These are phyloP conservation scores for Micropterix aruncella DNA, from an alignment of 2,888 invertebrate genomes.

Conservation along the genomic window DNA sequence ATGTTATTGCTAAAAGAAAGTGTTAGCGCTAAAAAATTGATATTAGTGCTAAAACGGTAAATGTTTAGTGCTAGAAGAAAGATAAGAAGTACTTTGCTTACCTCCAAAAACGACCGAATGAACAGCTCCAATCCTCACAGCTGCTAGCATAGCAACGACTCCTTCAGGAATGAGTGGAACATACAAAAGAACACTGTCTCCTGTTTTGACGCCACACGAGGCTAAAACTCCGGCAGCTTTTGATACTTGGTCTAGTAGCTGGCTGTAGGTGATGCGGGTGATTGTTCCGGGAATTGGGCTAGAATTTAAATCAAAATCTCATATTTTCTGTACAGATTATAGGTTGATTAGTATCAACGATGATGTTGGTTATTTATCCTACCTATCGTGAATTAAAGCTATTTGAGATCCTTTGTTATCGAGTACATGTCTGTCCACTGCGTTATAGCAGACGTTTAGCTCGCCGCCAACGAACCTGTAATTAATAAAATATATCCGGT, in stretches of 20 bases:
- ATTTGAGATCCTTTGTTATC: slow-evolving; percentile 63
- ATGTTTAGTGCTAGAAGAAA: too few relatives aligned
- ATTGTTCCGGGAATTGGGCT: slow-evolving; percentile 69
- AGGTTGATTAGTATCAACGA: too few relatives aligned
- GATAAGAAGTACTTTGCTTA: too few relatives aligned
- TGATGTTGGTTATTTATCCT: too few relatives aligned
- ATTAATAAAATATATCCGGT: too few relatives aligned
- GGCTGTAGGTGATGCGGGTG: slow-evolving; percentile 64
- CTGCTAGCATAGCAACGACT: slow-evolving; percentile 78
- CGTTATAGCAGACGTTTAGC: slow-evolving; percentile 86
- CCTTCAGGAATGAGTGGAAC: slow-evolving; percentile 93
- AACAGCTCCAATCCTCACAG: slow-evolving; percentile 76
- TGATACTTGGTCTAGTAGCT: slow-evolving; percentile 67
- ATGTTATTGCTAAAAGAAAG: too few relatives aligned
- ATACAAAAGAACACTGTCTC: slow-evolving; percentile 81
- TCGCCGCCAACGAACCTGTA: slow-evolving; percentile 82
- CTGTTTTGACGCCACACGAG: slow-evolving; percentile 62
- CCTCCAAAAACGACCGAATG: slow-evolving; percentile 93
- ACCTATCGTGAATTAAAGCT: slow-evolving; percentile 75
- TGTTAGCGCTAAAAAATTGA: too few relatives aligned
- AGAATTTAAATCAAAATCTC: too few relatives aligned
- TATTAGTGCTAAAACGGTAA: too few relatives aligned
- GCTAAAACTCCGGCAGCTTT: slow-evolving; percentile 67
- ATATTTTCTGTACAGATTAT: too few relatives aligned
- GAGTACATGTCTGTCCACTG: slow-evolving; percentile 78